Evolutionary conservation across 2,888 invertebrate species (phyloP).

Genomic region (Eupsilia transversa): DNA sequence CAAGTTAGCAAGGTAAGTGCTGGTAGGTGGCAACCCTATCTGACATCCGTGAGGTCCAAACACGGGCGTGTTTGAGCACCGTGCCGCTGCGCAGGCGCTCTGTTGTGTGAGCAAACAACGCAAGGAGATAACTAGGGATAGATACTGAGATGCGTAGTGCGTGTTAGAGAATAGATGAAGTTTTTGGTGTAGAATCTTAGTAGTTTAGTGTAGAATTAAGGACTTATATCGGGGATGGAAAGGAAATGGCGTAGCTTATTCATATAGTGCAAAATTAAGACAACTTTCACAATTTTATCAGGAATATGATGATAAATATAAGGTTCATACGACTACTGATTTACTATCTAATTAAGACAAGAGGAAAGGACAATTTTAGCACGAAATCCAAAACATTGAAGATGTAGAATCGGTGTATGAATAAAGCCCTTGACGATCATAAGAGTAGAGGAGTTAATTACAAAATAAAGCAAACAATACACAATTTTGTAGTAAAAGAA

Average conservation of each 20-base stretch:
- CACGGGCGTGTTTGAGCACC: constrained; percentile 78
- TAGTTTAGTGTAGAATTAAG: not conserved
- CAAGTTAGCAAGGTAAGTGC: constrained; percentile 36
- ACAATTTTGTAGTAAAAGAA: constrained; percentile 6
- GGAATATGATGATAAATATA: not conserved
- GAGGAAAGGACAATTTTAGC: not conserved
- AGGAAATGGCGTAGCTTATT: not conserved
- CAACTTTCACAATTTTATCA: not conserved
- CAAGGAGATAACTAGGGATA: constrained; percentile 70
- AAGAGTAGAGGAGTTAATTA: not conserved
- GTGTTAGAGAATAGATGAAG: constrained; percentile 20
- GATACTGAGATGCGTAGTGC: constrained; percentile 46
- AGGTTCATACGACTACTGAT: not conserved
- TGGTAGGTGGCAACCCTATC: constrained; percentile 73
- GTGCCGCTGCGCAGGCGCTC: constrained; percentile 71
- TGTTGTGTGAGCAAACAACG: constrained; percentile 80
- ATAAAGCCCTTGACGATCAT: not conserved
- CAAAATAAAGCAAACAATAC: constrained; percentile 14
- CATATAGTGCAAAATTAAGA: not conserved
- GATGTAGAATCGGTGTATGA: not conserved
- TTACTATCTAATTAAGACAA: not conserved
- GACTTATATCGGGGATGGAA: not conserved
- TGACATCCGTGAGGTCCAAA: constrained; percentile 82
- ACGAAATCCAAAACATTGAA: not conserved
- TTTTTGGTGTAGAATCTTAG: constrained; percentile 1